A percentile compares a stretch with the other conserved stretches of the same genome.
These are phyloP conservation scores for Chaenocephalus aceratus DNA, from an alignment of 2,113 vertebrate species.

Conservation along the genomic window DNA sequence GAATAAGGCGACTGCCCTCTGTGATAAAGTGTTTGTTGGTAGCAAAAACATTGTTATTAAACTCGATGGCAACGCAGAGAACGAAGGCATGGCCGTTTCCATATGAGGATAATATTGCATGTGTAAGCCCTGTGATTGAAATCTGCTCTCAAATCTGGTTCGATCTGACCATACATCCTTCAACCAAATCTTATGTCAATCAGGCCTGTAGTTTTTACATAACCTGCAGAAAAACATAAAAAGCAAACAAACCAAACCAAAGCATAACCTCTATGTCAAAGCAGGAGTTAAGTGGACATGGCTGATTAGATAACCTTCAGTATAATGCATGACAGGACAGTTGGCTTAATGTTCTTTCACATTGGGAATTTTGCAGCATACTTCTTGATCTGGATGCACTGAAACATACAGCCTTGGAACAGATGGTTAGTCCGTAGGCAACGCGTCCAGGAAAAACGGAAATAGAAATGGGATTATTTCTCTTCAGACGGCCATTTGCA, in stretches of 20 bases:
- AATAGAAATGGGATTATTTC: constrained; percentile 34
- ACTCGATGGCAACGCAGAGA: too few species aligned
- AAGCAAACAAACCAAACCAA: not conserved
- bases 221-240: not conserved
- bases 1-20: not conserved
- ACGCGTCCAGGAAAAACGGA: constrained; percentile 48
- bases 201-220: too few species aligned
- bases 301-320: constrained; percentile 17
- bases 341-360: constrained; percentile 32
- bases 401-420: constrained; percentile 35
- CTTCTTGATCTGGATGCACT: constrained; percentile 26
- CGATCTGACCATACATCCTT: too few species aligned
- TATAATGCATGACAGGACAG: constrained; percentile 13
- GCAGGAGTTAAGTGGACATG: constrained; percentile 4
- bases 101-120: too few species aligned
- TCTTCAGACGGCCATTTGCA: constrained; percentile 3
- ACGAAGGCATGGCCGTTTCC: too few species aligned
- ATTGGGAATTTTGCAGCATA: constrained; percentile 21
- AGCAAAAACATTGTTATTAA: not conserved
- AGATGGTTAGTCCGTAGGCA: constrained; percentile 59
- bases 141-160: too few species aligned
- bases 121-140: too few species aligned
- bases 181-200: too few species aligned
- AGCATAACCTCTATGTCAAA: too few species aligned
- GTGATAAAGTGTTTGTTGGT: not conserved